Evolutionary conservation across 2,797 vertebrate genomes (phyloP), one percentile per base, ranked within the genome.

Genomic region (Limnodromus scolopaceus): DNA sequence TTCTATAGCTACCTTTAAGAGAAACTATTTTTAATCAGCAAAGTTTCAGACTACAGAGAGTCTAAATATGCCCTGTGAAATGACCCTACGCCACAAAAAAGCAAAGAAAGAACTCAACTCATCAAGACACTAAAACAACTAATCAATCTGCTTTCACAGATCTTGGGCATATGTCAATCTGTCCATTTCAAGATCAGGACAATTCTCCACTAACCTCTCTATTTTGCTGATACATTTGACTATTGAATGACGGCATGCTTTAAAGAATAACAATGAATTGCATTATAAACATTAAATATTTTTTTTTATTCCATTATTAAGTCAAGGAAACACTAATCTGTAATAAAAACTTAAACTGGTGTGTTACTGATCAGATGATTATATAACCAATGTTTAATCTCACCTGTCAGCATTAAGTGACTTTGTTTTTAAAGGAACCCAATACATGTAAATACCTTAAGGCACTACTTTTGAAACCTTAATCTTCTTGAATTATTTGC

Each of bases 21-120:
- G 39, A 54, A 70, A 76, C 57, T 79, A 51, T 30, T 51, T 88
- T 94, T 95, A 93, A 96, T 92, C 75, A 95, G 65, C 38, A 96
- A 82, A 92, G 18, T 27, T 76, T 95, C 96, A 93, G 81, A 74
- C 71, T 58, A 83, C 69, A 76, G 54, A 78, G 46, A 75, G 72
- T 90, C 19, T 87, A 80, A 69, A 71, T 69, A 83, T n/a, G 14
- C 14, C n/a, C 34, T 63, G 13, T 61, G 34, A 93, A 84, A 79
- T 66, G 16, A 81, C 43, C 34, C 34, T 66, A 38, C 12, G 9
- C 22, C 4, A 16, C 54, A 28, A 32, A 43, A 49, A 4, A 0
- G 43, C 13, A 48, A 36, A 79, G 13, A 71, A 49, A 10, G 8
- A 34, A 48, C 15, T 53, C 65, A 89, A 83, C 9, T 91, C 30